A percentile compares a stretch with the other conserved stretches of the same genome.
These are phyloP conservation scores for Corydoras sp. DNA, from an alignment of 2,113 vertebrate species.

Conservation along the genomic window DNA sequence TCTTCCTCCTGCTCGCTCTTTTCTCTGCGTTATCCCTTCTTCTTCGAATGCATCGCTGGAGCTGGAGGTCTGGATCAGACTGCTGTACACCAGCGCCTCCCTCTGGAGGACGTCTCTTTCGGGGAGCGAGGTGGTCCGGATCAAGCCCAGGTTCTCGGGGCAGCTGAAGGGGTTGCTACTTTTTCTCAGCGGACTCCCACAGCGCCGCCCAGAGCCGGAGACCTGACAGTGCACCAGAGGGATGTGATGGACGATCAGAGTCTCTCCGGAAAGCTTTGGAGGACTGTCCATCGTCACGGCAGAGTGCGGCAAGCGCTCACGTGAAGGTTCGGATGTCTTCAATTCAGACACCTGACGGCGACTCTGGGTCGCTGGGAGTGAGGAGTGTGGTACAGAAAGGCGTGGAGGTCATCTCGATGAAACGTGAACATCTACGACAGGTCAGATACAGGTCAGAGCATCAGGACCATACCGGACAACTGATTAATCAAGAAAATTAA, in stretches of 20 bases:
- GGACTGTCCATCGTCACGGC: constrained; percentile 81
- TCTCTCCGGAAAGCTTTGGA: constrained; percentile 87
- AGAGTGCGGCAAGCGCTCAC: background rate
- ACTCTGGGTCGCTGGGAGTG: constrained; percentile 35
- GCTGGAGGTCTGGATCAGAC: constrained; percentile 75
- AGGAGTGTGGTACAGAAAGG: constrained; percentile 21
- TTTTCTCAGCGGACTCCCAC: constrained; percentile 68
- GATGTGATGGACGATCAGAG: constrained; percentile 95
- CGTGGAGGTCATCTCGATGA: constrained; percentile 9
- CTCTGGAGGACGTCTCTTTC: constrained; percentile 81
- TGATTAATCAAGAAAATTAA: too few species aligned
- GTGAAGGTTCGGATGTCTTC: background rate
- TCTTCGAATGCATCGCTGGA: constrained; percentile 44
- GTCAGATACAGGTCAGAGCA: background rate
- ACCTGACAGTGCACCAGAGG: constrained; percentile 96
- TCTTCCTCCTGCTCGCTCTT: constrained; percentile 42
- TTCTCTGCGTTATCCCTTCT: constrained; percentile 41
- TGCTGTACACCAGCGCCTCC: constrained; percentile 83
- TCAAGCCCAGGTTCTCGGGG: constrained; percentile 74
- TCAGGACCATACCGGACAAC: background rate
- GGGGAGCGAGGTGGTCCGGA: constrained; percentile 71
- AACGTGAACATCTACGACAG: constrained; percentile 32
- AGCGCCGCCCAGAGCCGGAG: constrained; percentile 67
- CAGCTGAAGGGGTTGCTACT: constrained; percentile 79
- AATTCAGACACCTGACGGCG: constrained; percentile 37